These are phyloP conservation scores for Plagodis dolabraria DNA, from an alignment of 2,888 invertebrate genomes.

Conservation along the genomic window DNA sequence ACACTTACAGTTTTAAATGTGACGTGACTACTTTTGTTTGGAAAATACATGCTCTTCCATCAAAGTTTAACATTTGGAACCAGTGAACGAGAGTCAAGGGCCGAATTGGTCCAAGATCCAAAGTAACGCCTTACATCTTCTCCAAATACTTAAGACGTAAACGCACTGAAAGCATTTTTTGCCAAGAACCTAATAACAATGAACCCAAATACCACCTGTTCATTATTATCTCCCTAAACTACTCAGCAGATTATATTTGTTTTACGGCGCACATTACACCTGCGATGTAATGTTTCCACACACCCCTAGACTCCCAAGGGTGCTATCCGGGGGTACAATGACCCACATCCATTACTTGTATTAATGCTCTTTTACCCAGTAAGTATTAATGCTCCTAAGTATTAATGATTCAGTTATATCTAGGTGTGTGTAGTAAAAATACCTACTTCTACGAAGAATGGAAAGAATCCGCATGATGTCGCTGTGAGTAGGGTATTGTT, in stretches of 20 bases:
- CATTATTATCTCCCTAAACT: slow-evolving; percentile 20
- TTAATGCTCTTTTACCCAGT: slow-evolving; percentile 29
- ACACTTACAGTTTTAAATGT: too few relatives aligned
- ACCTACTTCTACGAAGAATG: too few relatives aligned
- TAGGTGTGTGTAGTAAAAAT: background rate
- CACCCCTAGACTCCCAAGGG: slow-evolving; percentile 22
- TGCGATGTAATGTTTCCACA: slow-evolving; percentile 3
- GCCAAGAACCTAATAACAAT: slow-evolving; percentile 3
- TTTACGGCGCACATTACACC: slow-evolving; percentile 21
- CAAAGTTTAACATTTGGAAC: too few relatives aligned
- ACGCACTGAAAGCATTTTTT: too few relatives aligned
- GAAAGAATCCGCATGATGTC: too few relatives aligned
- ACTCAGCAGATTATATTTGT: slow-evolving; percentile 26
- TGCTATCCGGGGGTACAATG: slow-evolving; percentile 31
- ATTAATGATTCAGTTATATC: background rate
- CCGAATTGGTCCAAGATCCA: too few relatives aligned
- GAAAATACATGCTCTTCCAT: too few relatives aligned
- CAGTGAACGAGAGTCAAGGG: too few relatives aligned
- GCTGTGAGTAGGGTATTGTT: too few relatives aligned
- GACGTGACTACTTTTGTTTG: too few relatives aligned
- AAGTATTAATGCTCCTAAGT: slow-evolving; percentile 6
- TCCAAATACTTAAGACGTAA: too few relatives aligned
- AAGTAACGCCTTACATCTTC: too few relatives aligned
- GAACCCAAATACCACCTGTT: slow-evolving; percentile 7
- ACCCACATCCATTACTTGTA: slow-evolving; percentile 36